Evolutionary conservation across 2,888 invertebrate species (phyloP).

Genomic region (Diabrotica balteata): DNA sequence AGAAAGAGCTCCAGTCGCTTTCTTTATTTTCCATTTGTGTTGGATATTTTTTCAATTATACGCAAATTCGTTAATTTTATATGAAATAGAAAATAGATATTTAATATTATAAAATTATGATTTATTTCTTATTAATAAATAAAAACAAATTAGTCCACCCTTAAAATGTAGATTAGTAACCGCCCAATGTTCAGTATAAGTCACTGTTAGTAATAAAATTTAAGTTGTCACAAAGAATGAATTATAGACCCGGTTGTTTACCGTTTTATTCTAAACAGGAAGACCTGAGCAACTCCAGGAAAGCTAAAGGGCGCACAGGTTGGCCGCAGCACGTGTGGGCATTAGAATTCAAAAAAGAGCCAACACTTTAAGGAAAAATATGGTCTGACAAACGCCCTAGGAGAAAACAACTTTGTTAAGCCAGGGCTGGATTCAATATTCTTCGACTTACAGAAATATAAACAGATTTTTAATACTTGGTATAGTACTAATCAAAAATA

Average conservation of each 20-base stretch:
- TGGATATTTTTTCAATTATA: no score
- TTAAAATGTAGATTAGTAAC: background rate
- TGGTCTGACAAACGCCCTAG: slow-evolving; percentile 18
- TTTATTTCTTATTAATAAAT: no score
- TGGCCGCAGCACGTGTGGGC: slow-evolving; percentile 99
- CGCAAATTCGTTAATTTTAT: no score
- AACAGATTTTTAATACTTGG: no score
- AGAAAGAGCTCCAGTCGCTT: no score
- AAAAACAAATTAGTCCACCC: no score
- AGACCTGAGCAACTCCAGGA: slow-evolving; percentile 55
- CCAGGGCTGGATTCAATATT: slow-evolving; percentile 1
- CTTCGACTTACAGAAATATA: background rate
- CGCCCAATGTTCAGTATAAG: slow-evolving; percentile 5
- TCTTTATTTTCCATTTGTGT: no score
- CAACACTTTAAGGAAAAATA: slow-evolving; percentile 53
- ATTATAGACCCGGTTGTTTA: slow-evolving; percentile 41
- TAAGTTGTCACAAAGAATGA: slow-evolving; percentile 25
- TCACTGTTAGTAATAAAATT: slow-evolving; percentile 12
- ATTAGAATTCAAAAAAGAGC: slow-evolving; percentile 78
- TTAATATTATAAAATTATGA: no score
- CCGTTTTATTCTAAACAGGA: slow-evolving; percentile 55
- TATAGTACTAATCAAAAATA: no score
- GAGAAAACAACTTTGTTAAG: slow-evolving; percentile 6
- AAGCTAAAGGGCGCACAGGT: slow-evolving; percentile 87
- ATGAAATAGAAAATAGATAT: no score